Percentiles rank a stretch among this genome's conserved stretches.
phyloP scores from a whole-genome alignment of 2,888 invertebrate genomes.

The Holacanthella duospinosa region DNA sequence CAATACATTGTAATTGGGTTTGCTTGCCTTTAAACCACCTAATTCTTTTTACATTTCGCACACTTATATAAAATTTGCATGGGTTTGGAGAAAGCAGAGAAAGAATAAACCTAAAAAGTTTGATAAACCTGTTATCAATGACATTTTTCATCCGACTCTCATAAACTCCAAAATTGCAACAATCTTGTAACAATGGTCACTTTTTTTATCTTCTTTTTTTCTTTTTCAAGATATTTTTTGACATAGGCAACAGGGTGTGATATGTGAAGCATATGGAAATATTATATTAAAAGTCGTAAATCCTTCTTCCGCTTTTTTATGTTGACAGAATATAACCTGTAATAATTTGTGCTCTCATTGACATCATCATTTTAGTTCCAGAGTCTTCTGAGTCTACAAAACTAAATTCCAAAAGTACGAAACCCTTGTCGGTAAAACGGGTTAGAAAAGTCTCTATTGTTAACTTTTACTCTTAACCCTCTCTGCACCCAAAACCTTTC shows the following conservation, averaged over 20 bases:
- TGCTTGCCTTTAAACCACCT: no score
- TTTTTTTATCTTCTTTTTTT: neutral
- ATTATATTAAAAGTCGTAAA: conserved; percentile 19
- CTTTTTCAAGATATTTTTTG: neutral
- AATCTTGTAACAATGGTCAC: no score
- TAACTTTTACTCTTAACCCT: neutral
- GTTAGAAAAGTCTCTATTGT: neutral
- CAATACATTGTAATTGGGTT: no score
- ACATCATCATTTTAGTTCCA: conserved; percentile 21
- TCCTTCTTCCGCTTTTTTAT: conserved; percentile 18
- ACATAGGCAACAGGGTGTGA: neutral
- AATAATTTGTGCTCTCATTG: conserved; percentile 24
- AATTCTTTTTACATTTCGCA: no score
- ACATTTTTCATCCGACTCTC: no score
- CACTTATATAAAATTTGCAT: no score
- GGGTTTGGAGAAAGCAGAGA: no score
- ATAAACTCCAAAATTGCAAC: no score
- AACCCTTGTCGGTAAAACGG: neutral
- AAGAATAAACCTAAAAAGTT: no score
- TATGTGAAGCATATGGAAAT: neutral
- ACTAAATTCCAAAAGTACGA: neutral
- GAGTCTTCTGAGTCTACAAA: neutral
- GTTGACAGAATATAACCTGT: conserved; percentile 18
- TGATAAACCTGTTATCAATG: no score
- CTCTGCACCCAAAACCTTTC: no score